Percentiles rank a stretch among this genome's conserved stretches.
These are phyloP conservation scores for Battus philenor DNA, from an alignment of 1,140 invertebrate species.

Conservation along the genomic window DNA sequence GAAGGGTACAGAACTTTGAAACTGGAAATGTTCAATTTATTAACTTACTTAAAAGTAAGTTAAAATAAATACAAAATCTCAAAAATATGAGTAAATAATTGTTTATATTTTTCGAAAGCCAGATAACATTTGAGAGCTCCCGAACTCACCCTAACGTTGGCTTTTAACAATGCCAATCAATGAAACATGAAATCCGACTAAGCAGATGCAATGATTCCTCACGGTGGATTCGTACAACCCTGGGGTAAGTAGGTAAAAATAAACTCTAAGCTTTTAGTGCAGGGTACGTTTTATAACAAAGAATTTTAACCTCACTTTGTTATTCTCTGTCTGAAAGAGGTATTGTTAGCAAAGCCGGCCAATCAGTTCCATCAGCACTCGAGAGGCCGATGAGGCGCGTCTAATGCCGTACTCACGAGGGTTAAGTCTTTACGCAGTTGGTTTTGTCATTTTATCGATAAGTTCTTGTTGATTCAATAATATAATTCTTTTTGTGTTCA, in stretches of 20 bases:
- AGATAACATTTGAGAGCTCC: slow-evolving; percentile 41
- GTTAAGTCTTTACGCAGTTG: slow-evolving; percentile 65
- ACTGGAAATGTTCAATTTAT: too few relatives aligned
- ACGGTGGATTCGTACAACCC: slow-evolving; percentile 6
- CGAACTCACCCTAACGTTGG: slow-evolving; percentile 31
- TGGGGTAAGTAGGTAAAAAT: slow-evolving; percentile 16
- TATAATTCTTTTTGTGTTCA: slow-evolving; percentile 21
- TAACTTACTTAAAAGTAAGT: too few relatives aligned
- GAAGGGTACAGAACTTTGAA: too few relatives aligned
- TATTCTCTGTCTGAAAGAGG: slow-evolving; percentile 24
- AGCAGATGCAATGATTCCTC: slow-evolving; percentile 59
- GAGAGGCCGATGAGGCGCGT: slow-evolving; percentile 65
- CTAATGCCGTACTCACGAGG: slow-evolving; percentile 59
- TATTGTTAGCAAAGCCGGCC: slow-evolving; percentile 64
- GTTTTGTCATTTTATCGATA: slow-evolving; percentile 67
- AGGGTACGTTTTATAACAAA: slow-evolving; percentile 22
- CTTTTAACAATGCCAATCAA: slow-evolving; percentile 69
- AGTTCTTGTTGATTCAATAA: slow-evolving; percentile 38
- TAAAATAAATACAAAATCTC: too few relatives aligned
- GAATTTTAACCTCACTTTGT: slow-evolving; percentile 17
- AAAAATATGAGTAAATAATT: too few relatives aligned
- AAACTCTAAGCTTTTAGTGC: not conserved
- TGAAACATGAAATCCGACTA: slow-evolving; percentile 69
- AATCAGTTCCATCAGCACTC: slow-evolving; percentile 71
- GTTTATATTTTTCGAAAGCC: slow-evolving; percentile 27